Conservation (phyloP, 2,113 vertebrate species). For the Merops nubicus region DNA sequence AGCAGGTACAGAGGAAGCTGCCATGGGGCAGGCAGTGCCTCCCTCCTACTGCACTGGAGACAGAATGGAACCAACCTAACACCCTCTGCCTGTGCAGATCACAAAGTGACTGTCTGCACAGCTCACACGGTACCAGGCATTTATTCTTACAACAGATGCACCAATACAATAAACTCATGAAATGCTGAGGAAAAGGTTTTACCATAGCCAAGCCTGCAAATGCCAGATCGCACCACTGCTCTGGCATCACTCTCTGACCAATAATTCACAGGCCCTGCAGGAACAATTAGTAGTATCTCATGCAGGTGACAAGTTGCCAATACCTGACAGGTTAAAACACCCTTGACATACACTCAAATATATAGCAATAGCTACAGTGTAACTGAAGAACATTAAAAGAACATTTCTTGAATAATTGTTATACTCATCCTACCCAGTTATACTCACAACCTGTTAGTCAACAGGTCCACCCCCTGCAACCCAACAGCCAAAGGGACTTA, state of each 20-base stretch:
- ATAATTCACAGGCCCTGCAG: not conserved
- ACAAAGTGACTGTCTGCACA: not conserved
- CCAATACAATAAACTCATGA: not conserved
- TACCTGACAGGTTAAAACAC: not conserved
- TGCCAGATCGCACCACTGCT: not conserved
- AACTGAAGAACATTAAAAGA: not conserved
- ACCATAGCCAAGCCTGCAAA: not conserved
- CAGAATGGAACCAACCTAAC: not conserved
- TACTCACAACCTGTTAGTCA: not conserved
- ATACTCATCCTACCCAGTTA: not conserved
- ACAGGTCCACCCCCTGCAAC: not conserved
- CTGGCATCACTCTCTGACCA: not conserved
- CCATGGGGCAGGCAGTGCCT: fast-evolving
- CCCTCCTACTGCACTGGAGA: not conserved
- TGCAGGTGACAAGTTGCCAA: not conserved
- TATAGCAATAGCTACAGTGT: not conserved
- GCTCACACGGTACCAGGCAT: not conserved
- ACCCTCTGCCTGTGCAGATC: not conserved
- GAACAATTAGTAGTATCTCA: not conserved
- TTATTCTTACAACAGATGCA: not conserved
- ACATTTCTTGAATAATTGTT: not conserved
- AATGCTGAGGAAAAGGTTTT: not conserved
- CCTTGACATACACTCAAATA: not conserved
- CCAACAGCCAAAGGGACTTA: not conserved
- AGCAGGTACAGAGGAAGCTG: not conserved